Evolutionary conservation across 2,888 invertebrate genomes (phyloP).

Genomic region (Ethmia dodecea): DNA sequence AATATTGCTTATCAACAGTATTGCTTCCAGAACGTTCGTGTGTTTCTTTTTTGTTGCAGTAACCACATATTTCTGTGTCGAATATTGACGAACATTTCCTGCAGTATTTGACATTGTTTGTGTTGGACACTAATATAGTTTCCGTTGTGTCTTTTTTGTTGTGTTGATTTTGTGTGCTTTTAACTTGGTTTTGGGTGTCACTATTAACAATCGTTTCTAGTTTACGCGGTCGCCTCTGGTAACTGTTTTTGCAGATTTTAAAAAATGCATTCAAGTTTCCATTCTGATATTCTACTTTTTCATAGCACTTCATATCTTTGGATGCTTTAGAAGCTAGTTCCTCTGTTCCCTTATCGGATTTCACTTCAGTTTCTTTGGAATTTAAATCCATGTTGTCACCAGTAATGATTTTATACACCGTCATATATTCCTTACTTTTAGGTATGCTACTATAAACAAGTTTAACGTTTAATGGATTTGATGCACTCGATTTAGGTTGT

Average conservation of each 20-base stretch:
- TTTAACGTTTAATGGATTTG: background rate
- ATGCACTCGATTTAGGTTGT: background rate
- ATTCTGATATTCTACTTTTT: background rate
- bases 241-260: slow-evolving; percentile 29
- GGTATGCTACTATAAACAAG: background rate
- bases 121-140: slow-evolving; percentile 25
- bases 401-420: slow-evolving; percentile 31
- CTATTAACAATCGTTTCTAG: background rate
- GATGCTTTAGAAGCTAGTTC: background rate
- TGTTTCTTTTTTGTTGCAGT: too few species aligned
- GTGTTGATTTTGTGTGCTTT: too few species aligned
- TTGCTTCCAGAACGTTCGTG: too few species aligned
- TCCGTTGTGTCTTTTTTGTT: slow-evolving; percentile 15
- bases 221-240: slow-evolving; percentile 7
- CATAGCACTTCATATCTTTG: slow-evolving; percentile 8
- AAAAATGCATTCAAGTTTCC: slow-evolving; percentile 26
- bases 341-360: slow-evolving; percentile 9
- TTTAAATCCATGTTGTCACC: background rate
- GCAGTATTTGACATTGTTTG: slow-evolving; percentile 35
- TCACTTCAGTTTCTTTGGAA: slow-evolving; percentile 12
- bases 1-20: too few species aligned
- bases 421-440: slow-evolving; percentile 26
- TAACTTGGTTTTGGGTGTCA: slow-evolving; percentile 1
- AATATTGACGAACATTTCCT: slow-evolving; percentile 40
- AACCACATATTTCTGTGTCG: slow-evolving; percentile 33